Conservation (phyloP, 2,113 vertebrate genomes). For the Astur gentilis region DNA sequence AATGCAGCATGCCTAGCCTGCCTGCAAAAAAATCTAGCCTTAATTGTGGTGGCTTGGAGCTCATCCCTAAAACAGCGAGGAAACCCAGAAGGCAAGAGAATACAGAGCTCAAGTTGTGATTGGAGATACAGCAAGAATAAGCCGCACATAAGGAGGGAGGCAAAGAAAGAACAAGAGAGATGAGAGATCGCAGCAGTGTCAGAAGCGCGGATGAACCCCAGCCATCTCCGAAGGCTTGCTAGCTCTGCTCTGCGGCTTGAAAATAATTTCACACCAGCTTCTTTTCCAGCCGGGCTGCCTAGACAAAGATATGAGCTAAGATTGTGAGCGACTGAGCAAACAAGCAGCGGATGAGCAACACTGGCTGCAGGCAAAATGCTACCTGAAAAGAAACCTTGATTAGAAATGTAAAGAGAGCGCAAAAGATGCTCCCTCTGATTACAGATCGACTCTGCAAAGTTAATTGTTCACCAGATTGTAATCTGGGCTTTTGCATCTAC, state of each 20-base stretch:
- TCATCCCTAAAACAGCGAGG: not conserved
- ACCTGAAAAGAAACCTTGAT: not conserved
- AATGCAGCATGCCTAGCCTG: not conserved
- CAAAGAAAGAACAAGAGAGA: not conserved
- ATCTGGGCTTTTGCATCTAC: not conserved
- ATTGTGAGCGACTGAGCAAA: not conserved
- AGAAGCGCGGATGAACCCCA: not conserved
- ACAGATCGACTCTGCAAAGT: not conserved
- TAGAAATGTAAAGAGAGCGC: not conserved
- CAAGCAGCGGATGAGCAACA: not conserved
- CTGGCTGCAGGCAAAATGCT: not conserved
- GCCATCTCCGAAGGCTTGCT: not conserved
- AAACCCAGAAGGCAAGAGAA: not conserved
- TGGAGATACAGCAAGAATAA: not conserved
- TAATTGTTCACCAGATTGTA: constrained; percentile 46
- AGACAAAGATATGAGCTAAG: not conserved
- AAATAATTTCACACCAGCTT: not conserved
- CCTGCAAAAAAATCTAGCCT: not conserved
- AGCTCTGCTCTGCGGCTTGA: not conserved
- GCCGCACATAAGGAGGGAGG: not conserved
- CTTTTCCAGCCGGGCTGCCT: not conserved
- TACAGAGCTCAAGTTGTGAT: not conserved
- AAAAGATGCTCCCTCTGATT: constrained; percentile 16
- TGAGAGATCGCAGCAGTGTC: not conserved
- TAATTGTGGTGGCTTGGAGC: not conserved